These are phyloP conservation scores for Drosophila rubida DNA, from an alignment of 2,888 invertebrate genomes.

Conservation along the genomic window DNA sequence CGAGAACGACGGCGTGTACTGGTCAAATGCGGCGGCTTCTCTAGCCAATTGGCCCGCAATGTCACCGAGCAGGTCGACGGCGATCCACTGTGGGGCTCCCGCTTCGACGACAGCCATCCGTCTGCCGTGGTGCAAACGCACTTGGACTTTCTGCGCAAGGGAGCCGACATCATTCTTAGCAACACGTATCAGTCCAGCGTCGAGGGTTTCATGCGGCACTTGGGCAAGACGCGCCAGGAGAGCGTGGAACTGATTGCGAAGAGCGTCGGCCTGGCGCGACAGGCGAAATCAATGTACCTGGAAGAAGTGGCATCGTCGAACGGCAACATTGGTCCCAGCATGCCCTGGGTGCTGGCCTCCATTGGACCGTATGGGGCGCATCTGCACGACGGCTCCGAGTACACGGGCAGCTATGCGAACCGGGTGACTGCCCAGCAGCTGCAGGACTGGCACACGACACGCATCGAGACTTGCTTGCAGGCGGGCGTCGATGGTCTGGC, in stretches of 20 bases:
- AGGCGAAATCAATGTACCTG: slow-evolving; percentile 88
- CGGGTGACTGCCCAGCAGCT: slow-evolving; percentile 88
- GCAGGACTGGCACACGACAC: slow-evolving; percentile 92
- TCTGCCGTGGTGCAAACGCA: slow-evolving; percentile 92
- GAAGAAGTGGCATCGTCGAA: slow-evolving; percentile 81
- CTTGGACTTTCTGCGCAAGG: slow-evolving; percentile 92
- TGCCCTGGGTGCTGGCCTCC: slow-evolving; percentile 90
- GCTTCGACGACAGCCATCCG: slow-evolving; percentile 91
- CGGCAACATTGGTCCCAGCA: slow-evolving; percentile 12
- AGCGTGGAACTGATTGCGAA: slow-evolving; percentile 90
- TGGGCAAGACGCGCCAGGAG: slow-evolving; percentile 88
- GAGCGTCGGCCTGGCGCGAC: slow-evolving; percentile 90
- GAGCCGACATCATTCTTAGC: slow-evolving; percentile 95
- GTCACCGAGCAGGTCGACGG: slow-evolving; percentile 91
- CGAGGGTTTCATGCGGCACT: slow-evolving; percentile 90
- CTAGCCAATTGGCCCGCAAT: slow-evolving; percentile 91
- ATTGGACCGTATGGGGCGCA: slow-evolving; percentile 96
- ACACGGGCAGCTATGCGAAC: slow-evolving; percentile 91
- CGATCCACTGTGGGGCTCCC: slow-evolving; percentile 95
- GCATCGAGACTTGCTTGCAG: slow-evolving; percentile 90
- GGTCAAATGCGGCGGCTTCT: slow-evolving; percentile 91
- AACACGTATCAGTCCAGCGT: slow-evolving; percentile 95
- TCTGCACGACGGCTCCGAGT: slow-evolving; percentile 95
- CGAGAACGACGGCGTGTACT: slow-evolving; percentile 79
- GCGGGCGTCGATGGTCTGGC: slow-evolving; percentile 93